Percentiles rank a stretch among this genome's conserved stretches.
phyloP scores from a whole-genome alignment of 2,113 vertebrate species.

The Caranx ignobilis region DNA sequence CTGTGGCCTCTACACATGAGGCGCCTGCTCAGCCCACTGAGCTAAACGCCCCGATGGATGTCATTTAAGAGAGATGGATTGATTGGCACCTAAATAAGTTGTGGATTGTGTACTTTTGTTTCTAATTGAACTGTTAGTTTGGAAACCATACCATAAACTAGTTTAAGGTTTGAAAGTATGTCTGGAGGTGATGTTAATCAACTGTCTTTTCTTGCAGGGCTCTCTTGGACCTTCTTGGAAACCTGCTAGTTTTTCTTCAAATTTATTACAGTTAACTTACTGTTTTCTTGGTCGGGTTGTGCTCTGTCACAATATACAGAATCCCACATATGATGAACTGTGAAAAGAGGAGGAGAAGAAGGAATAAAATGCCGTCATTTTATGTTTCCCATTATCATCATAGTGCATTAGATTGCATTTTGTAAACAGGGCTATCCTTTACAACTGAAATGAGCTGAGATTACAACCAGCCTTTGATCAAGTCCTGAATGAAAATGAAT shows the following conservation, averaged over 20 bases:
- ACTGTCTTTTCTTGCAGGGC: neutral
- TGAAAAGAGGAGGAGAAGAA: neutral
- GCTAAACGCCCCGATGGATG: too few species aligned
- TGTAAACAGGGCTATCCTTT: neutral
- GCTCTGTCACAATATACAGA: conserved; percentile 77
- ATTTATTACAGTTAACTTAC: conserved; percentile 61
- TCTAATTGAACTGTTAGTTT: too few species aligned
- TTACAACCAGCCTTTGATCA: neutral
- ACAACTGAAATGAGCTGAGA: too few species aligned
- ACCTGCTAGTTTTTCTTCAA: neutral
- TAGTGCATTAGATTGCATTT: neutral
- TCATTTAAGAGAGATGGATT: neutral
- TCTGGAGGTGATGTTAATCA: neutral
- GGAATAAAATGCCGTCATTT: too few species aligned
- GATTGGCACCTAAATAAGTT: neutral
- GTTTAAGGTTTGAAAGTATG: too few species aligned
- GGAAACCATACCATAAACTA: too few species aligned
- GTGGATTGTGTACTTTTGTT: neutral
- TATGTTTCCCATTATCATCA: neutral
- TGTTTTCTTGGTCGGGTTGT: conserved; percentile 79
- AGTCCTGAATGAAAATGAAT: neutral
- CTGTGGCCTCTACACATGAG: too few species aligned
- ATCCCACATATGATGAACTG: conserved; percentile 77
- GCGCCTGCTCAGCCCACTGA: too few species aligned
- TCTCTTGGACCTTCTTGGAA: neutral